Evolutionary conservation across 2,113 vertebrate genomes (phyloP), one percentile per base, ranked within the genome.

Genomic region (Microcebus jonahi): DNA sequence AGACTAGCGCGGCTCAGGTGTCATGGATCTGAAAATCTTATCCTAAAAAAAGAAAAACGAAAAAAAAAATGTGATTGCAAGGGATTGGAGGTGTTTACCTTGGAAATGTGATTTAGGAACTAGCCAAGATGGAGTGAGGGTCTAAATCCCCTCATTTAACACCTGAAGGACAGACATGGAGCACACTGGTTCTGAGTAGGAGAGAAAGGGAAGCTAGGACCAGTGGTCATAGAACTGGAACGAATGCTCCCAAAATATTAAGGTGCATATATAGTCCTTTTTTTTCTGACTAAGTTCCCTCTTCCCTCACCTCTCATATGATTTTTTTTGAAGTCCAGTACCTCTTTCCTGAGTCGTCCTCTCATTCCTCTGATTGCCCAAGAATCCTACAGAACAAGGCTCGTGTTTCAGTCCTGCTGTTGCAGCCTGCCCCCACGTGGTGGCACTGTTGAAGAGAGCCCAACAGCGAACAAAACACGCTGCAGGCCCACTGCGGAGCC

Each of bases 371-470:
- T 81, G 5, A 25, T 20, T 55, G 25, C 59, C n/a, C 65, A 53
- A 91, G 18, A 94, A 73, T 89, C 45, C 68, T 68, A 84, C 34
- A 12, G 21, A 59, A 53, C 8, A 2, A 59, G 17, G 13, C 14
- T 0, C 0, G 9, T 2, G 27, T 63, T 50, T 34, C 29, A 11
- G 81, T 86, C 27, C 57, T 94, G 97, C 83, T 81, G 42, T 95
- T 96, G 34, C 59, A 1, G 31, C 75, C 82, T 61, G 2, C 9
- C 39, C 20, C 96, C 97, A 94, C 95, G 1, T 13, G 90, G 76
- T 94, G 95, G 92, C 96, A 77, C 93, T 96, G 80, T 85, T 59
- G 93, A 25, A 59, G 61, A 55, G 27, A 27, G 31, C 25, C 20
- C 12, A 0, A 0, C 42, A 3, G 59, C 53, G 11, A 12, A 25